These are phyloP conservation scores for Sebastes taczanowskii DNA, from an alignment of 2,797 vertebrate species.

Conservation along the genomic window DNA sequence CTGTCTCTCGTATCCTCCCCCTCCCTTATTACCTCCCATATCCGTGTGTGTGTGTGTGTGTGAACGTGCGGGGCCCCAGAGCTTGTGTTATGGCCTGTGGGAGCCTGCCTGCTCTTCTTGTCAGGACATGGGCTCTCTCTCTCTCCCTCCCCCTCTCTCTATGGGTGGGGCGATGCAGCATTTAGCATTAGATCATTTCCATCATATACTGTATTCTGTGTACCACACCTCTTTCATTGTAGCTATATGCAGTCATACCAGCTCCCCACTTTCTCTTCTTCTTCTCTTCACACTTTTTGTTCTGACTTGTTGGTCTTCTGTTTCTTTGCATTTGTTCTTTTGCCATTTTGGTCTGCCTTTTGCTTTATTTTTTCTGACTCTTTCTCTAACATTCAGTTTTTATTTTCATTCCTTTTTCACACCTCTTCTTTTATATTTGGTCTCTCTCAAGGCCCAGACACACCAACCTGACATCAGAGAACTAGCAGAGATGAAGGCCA, in stretches of 20 bases:
- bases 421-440: neutral
- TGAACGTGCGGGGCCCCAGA: neutral
- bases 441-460: neutral
- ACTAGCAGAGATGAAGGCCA: too few species aligned
- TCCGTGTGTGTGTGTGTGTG: neutral
- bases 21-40: neutral
- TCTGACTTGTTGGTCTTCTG: neutral
- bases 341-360: neutral
- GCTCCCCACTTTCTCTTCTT: neutral
- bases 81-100: slow-evolving; percentile 56
- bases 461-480: too few species aligned
- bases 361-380: neutral
- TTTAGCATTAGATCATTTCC: slow-evolving; percentile 38
- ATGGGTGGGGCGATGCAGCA: slow-evolving; percentile 30
- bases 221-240: slow-evolving; percentile 17
- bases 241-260: neutral
- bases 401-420: neutral
- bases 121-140: slow-evolving; percentile 32
- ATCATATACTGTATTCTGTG: slow-evolving; percentile 14
- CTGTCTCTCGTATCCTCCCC: slow-evolving; percentile 1
- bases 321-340: neutral
- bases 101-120: slow-evolving; percentile 61
- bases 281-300: neutral
- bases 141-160: neutral
- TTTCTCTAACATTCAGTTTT: neutral